These are phyloP conservation scores for Lethrus apterus DNA, from an alignment of 1,140 invertebrate genomes.

Conservation along the genomic window DNA sequence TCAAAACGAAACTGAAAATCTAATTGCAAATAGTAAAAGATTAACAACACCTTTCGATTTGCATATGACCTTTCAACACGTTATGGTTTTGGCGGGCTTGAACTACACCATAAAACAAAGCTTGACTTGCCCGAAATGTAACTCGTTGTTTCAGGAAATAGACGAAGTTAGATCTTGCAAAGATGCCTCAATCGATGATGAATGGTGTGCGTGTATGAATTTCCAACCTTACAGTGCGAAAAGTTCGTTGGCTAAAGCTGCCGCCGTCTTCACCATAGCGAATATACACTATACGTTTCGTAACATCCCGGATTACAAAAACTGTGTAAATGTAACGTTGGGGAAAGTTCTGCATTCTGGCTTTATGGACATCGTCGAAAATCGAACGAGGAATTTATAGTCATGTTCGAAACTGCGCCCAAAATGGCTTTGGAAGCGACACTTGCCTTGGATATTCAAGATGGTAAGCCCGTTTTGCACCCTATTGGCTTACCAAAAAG, in stretches of 20 bases:
- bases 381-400: too few relatives aligned
- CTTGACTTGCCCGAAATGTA: conserved; percentile 54
- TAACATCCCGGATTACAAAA: too few relatives aligned
- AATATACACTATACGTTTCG: conserved; percentile 37
- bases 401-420: too few relatives aligned
- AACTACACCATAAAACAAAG: conserved; percentile 39
- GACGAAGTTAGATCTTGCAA: conserved; percentile 58
- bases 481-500: too few relatives aligned
- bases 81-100: conserved; percentile 40
- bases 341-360: conserved; percentile 44
- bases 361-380: conserved; percentile 43
- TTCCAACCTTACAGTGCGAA: conserved; percentile 38
- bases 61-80: conserved; percentile 51
- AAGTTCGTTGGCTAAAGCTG: conserved; percentile 41
- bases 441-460: too few relatives aligned
- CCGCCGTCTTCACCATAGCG: conserved; percentile 42
- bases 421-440: too few relatives aligned
- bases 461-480: too few relatives aligned
- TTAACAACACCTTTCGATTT: conserved; percentile 69
- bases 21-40: conserved; percentile 56
- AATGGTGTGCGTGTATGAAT: conserved; percentile 78
- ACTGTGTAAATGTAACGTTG: conserved; percentile 46
- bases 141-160: conserved; percentile 59
- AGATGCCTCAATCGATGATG: conserved; percentile 59
- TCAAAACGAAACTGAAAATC: conserved; percentile 48